Conservation (phyloP, 1,140 invertebrate genomes). For the Campoletis sonorensis region DNA sequence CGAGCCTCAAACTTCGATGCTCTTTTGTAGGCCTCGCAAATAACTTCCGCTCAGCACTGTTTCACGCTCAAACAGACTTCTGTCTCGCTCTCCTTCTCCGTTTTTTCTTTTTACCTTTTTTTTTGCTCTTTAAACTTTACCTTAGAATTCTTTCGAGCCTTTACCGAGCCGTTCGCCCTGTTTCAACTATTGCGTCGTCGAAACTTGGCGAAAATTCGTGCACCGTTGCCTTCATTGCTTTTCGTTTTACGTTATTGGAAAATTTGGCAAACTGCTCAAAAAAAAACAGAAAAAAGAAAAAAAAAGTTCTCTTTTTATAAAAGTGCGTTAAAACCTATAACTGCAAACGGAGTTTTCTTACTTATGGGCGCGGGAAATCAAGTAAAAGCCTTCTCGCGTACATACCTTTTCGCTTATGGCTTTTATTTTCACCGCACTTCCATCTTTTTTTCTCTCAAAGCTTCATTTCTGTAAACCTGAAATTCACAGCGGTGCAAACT, state of each 20-base stretch:
- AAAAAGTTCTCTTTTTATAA: neutral
- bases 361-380: neutral
- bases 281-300: too few relatives aligned
- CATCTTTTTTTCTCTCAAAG: slow-evolving; percentile 18
- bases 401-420: neutral
- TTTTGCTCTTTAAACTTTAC: slow-evolving; percentile 42
- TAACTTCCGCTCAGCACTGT: slow-evolving; percentile 43
- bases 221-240: slow-evolving; percentile 23
- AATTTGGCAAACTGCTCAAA: slow-evolving; percentile 24
- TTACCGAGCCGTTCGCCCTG: neutral
- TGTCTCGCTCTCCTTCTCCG: neutral
- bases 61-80: slow-evolving; percentile 44
- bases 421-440: neutral
- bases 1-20: slow-evolving; percentile 11
- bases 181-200: neutral
- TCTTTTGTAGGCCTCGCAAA: slow-evolving; percentile 32
- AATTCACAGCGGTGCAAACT: too few relatives aligned
- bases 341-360: neutral
- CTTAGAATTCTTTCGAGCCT: slow-evolving; percentile 48
- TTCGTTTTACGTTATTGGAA: slow-evolving; percentile 30
- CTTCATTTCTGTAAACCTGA: too few relatives aligned
- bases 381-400: neutral
- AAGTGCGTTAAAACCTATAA: neutral
- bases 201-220: neutral
- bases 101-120: neutral